These are phyloP conservation scores for Gallinago solitaria DNA, from an alignment of 2,797 vertebrate species.

Conservation along the genomic window DNA sequence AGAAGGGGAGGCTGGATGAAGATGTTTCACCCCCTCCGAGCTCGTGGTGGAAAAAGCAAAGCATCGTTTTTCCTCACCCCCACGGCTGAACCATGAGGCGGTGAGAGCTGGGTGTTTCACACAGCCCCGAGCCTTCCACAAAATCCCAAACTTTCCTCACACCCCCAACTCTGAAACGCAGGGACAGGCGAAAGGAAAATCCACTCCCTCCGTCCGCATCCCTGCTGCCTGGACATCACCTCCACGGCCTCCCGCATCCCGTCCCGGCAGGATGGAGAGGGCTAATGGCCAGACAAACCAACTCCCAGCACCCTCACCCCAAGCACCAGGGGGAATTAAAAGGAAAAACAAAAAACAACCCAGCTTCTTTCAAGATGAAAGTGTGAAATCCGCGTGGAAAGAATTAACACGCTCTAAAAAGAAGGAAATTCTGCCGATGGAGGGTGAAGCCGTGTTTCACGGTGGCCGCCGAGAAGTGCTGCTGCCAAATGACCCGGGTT, in stretches of 20 bases:
- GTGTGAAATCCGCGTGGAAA: background rate
- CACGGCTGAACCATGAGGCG: background rate
- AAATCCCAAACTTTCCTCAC: background rate
- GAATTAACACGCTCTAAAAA: constrained; percentile 6
- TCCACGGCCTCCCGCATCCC: rapidly evolving
- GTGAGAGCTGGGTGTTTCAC: background rate
- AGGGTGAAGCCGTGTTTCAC: constrained; percentile 36
- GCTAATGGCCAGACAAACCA: rapidly evolving
- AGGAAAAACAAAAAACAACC: background rate
- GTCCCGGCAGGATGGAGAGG: background rate
- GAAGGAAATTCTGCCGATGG: background rate
- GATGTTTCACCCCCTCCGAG: constrained; percentile 6
- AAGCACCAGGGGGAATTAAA: background rate
- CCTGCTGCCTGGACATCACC: rapidly evolving
- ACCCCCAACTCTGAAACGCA: background rate
- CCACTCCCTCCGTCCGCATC: rapidly evolving
- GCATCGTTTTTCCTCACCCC: background rate
- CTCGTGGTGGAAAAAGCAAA: background rate
- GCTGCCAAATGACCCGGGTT: constrained; percentile 69
- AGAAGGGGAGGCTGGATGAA: background rate
- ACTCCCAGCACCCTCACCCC: no score
- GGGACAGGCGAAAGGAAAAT: background rate
- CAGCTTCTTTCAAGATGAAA: constrained; percentile 16
- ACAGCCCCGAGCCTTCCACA: rapidly evolving
- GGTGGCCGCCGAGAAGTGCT: constrained; percentile 7